Conservation (phyloP, 2,113 vertebrate genomes). For the Recurvirostra avosetta region DNA sequence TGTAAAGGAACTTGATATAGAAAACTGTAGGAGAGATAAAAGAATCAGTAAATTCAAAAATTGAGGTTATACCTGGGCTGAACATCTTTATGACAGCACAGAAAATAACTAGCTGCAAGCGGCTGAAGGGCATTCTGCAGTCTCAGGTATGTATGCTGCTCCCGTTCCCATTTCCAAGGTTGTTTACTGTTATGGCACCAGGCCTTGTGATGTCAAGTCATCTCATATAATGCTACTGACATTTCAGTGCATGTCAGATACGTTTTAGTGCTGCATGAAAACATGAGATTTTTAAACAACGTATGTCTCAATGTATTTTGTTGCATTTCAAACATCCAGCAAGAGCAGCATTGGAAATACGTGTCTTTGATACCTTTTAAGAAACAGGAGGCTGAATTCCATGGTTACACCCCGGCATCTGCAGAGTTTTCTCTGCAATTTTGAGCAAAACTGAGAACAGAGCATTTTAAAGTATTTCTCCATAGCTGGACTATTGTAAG, state of each 20-base stretch:
- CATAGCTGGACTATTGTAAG: not conserved
- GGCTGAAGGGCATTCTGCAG: not conserved
- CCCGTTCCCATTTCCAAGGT: not conserved
- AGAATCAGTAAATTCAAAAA: not conserved
- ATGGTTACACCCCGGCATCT: not conserved
- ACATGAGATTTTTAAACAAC: not conserved
- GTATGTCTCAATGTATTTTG: not conserved
- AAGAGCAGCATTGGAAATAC: not conserved
- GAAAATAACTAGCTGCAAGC: not conserved
- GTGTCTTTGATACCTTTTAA: not conserved
- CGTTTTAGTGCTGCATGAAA: slow-evolving; percentile 17
- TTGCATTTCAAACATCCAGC: not conserved
- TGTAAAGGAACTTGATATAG: not conserved
- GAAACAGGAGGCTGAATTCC: not conserved
- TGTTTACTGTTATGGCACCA: not conserved
- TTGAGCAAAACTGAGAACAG: not conserved
- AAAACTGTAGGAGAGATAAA: not conserved
- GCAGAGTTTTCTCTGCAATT: not conserved
- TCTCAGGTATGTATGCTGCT: not conserved
- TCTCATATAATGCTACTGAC: not conserved
- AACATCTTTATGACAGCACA: not conserved
- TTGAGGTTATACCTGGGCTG: not conserved
- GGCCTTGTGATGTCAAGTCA: not conserved
- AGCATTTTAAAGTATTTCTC: not conserved
- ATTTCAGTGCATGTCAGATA: not conserved